A percentile compares a stretch with the other conserved stretches of the same genome.
These are phyloP conservation scores for Cyanoderma ruficeps DNA, from an alignment of 2,113 vertebrate species.

Conservation along the genomic window DNA sequence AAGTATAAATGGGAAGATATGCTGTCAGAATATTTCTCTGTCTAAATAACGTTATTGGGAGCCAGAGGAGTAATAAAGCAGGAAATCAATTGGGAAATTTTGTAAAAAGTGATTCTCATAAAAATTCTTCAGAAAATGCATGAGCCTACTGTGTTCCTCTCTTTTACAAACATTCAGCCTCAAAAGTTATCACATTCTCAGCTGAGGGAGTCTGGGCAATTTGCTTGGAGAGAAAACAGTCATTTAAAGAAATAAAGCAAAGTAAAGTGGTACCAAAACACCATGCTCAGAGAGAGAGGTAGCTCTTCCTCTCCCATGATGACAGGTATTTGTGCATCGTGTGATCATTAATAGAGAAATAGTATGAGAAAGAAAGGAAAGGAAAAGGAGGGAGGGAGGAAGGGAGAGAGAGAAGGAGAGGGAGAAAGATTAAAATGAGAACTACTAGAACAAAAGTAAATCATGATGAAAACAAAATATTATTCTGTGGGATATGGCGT, in stretches of 20 bases:
- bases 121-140: slow-evolving; percentile 28
- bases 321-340: not conserved
- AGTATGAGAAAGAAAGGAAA: not conserved
- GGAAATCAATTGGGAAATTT: slow-evolving; percentile 48
- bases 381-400: too few relatives aligned
- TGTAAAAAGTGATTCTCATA: slow-evolving; percentile 50
- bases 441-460: not conserved
- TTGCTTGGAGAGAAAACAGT: not conserved
- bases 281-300: not conserved
- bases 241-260: not conserved
- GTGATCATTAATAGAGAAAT: not conserved
- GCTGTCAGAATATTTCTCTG: slow-evolving; percentile 33
- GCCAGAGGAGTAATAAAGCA: not conserved
- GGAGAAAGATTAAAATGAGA: not conserved
- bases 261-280: not conserved
- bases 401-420: fast-evolving
- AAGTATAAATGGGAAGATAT: slow-evolving; percentile 5
- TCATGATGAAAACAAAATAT: not conserved
- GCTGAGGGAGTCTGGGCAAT: not conserved
- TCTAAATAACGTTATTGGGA: slow-evolving; percentile 39
- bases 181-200: slow-evolving; percentile 14
- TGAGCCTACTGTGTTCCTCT: not conserved
- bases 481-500: not conserved
- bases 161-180: not conserved
- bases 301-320: not conserved